Conservation (phyloP, 2,888 invertebrate genomes). For the Myopa tessellatipennis region DNA sequence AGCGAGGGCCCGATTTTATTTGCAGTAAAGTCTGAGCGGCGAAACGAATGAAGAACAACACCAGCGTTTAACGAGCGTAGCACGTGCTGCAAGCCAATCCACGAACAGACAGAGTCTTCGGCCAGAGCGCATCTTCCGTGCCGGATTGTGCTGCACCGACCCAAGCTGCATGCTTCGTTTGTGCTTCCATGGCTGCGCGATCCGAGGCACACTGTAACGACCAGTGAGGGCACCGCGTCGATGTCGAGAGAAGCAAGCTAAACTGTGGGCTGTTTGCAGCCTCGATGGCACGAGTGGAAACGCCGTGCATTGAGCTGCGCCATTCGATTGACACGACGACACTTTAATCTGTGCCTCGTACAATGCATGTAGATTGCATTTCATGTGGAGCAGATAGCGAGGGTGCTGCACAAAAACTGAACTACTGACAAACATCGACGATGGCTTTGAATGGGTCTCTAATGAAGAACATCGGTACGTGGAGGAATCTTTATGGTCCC, state of each 20-base stretch:
- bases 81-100: slow-evolving; percentile 38
- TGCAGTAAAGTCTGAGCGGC: slow-evolving; percentile 12
- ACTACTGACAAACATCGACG: not conserved
- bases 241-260: not conserved
- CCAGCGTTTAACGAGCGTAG: slow-evolving; percentile 33
- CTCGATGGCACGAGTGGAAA: slow-evolving; percentile 29
- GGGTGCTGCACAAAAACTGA: not conserved
- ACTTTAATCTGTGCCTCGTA: slow-evolving; percentile 31
- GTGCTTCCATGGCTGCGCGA: slow-evolving; percentile 21
- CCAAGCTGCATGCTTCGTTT: not conserved
- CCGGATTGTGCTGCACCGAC: not conserved
- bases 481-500: not conserved
- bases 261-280: not conserved
- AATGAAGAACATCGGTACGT: slow-evolving; percentile 6
- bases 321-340: slow-evolving; percentile 38
- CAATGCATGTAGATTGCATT: slow-evolving; percentile 37
- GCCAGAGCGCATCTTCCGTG: slow-evolving; percentile 51
- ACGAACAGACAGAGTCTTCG: slow-evolving; percentile 1
- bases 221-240: slow-evolving; percentile 32
- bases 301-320: slow-evolving; percentile 12
- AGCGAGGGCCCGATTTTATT: slow-evolving; percentile 28
- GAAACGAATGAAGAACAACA: slow-evolving; percentile 31
- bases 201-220: slow-evolving; percentile 16
- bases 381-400: slow-evolving; percentile 21
- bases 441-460: slow-evolving; percentile 25